Evolutionary conservation across 1,140 invertebrate species (phyloP).

Genomic region (Tyrophagus putrescentiae): DNA sequence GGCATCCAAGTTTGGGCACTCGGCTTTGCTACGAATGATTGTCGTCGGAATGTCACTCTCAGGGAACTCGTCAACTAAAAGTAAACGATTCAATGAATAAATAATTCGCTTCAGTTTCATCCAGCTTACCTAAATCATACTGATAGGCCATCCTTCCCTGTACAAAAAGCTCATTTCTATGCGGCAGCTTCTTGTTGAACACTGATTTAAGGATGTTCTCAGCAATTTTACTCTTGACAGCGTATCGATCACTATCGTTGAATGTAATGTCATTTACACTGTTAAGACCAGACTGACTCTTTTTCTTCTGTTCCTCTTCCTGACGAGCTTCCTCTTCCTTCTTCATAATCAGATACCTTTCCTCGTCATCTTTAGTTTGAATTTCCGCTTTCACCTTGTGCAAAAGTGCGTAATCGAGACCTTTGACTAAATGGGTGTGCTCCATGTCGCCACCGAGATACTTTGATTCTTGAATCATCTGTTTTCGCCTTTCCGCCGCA

Average conservation of each 20-base stretch:
- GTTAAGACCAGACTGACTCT: not conserved
- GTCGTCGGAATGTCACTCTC: constrained; percentile 92
- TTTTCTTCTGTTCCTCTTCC: constrained; percentile 29
- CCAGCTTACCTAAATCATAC: constrained; percentile 47
- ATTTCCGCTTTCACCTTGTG: constrained; percentile 58
- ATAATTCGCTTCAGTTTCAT: constrained; percentile 35
- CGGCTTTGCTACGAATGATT: constrained; percentile 80
- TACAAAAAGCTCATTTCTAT: constrained; percentile 84
- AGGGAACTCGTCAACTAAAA: constrained; percentile 60
- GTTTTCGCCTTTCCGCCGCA: constrained; percentile 81
- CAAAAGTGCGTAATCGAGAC: constrained; percentile 94
- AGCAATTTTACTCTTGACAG: constrained; percentile 26
- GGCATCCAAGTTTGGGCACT: constrained; percentile 63
- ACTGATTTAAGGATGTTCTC: constrained; percentile 38
- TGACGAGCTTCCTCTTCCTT: constrained; percentile 36
- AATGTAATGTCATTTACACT: not conserved
- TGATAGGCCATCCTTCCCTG: constrained; percentile 95
- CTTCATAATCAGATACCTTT: constrained; percentile 35
- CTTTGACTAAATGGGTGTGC: constrained; percentile 99
- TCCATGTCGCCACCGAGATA: constrained; percentile 99
- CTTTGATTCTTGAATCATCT: constrained; percentile 97
- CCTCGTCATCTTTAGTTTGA: constrained; percentile 18
- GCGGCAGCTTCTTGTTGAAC: constrained; percentile 37
- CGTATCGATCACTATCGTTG: not conserved
- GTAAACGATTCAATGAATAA: not conserved